A percentile compares a stretch with the other conserved stretches of the same genome.
These are phyloP conservation scores for Amphiura filiformis DNA, from an alignment of 35 echinoderm and acorn worm species.

Conservation along the genomic window DNA sequence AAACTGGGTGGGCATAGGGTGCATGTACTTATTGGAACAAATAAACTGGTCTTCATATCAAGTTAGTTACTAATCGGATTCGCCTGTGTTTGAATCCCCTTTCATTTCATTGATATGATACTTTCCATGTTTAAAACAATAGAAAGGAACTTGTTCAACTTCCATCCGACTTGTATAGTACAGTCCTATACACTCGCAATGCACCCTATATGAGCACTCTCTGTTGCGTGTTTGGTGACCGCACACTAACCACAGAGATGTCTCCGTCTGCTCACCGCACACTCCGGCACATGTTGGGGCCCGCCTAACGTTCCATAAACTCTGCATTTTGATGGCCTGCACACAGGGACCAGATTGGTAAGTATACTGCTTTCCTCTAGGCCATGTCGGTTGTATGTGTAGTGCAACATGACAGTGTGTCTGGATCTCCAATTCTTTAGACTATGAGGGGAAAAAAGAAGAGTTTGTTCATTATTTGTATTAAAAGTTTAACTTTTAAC, in stretches of 20 bases:
- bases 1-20: too few relatives aligned
- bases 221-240: neutral
- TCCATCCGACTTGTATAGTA: neutral
- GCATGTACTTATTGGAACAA: too few relatives aligned
- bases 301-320: neutral
- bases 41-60: too few relatives aligned
- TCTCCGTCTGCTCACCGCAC: neutral
- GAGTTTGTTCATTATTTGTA: too few relatives aligned
- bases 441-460: neutral
- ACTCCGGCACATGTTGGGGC: neutral
- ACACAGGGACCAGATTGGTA: neutral
- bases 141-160: neutral
- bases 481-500: too few relatives aligned
- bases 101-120: neutral
- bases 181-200: neutral
- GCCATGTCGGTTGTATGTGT: neutral
- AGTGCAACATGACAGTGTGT: slow-evolving; percentile 4
- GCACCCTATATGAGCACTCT: neutral
- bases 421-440: neutral
- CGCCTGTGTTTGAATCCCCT: neutral
- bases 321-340: neutral
- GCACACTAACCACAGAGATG: neutral
- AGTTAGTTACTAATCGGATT: neutral
- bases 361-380: neutral
- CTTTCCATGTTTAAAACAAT: neutral